phyloP scores from a whole-genome alignment of 2,888 invertebrate genomes.

The Bellardia bayeri region DNA sequence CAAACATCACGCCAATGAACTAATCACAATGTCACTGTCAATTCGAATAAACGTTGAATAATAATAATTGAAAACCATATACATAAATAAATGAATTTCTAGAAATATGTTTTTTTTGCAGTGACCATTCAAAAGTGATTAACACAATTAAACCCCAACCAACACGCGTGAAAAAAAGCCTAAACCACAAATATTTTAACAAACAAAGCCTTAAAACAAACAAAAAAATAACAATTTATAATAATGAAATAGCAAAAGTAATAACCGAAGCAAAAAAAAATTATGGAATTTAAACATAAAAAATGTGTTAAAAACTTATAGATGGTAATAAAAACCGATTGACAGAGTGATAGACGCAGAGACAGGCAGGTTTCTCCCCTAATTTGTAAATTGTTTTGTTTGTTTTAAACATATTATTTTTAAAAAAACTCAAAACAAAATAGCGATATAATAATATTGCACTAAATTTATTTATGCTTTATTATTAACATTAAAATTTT shows the following conservation, averaged over 20 bases:
- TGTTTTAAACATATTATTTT: neutral
- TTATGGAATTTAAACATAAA: conserved; percentile 48
- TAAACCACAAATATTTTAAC: conserved; percentile 21
- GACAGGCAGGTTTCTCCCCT: conserved; percentile 63
- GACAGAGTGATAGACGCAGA: neutral
- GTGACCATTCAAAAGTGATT: conserved; percentile 23
- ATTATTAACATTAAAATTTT: conserved; percentile 13
- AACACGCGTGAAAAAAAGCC: conserved; percentile 30
- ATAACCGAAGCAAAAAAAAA: conserved; percentile 12
- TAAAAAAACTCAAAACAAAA: neutral
- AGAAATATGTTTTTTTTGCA: neutral
- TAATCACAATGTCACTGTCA: conserved; percentile 64
- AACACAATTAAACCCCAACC: conserved; percentile 28
- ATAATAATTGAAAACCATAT: conserved; percentile 15
- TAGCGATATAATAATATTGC: neutral
- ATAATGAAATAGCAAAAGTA: conserved; percentile 8
- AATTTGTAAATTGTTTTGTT: conserved; percentile 52
- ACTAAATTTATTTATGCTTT: neutral
- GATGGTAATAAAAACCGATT: neutral
- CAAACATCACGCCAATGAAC: conserved; percentile 30
- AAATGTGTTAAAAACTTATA: conserved; percentile 53
- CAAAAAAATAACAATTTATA: neutral
- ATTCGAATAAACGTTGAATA: conserved; percentile 50
- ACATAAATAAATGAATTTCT: neutral
- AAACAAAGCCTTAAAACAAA: conserved; percentile 18